These are phyloP conservation scores for Sebastes fasciatus DNA, from an alignment of 2,113 vertebrate species.

Conservation along the genomic window DNA sequence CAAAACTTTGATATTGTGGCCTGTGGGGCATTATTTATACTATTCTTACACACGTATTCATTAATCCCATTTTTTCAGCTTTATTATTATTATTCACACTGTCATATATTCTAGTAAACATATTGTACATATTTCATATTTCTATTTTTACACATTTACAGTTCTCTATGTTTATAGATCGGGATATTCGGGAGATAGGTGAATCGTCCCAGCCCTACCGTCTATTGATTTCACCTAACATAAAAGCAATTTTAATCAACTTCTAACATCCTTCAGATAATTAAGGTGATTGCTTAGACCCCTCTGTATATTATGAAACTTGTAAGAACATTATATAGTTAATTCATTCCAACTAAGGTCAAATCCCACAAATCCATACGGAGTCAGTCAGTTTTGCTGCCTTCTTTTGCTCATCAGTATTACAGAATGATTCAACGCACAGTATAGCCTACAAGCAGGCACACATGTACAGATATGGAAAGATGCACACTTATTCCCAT, in stretches of 20 bases:
- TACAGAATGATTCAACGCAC: background rate
- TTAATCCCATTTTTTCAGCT: too few species aligned
- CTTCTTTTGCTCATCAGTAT: background rate
- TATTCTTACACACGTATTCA: too few species aligned
- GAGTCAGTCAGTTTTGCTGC: background rate
- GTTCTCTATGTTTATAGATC: too few species aligned
- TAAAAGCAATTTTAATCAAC: background rate
- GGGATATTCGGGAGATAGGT: too few species aligned
- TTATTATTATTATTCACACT: too few species aligned
- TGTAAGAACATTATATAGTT: background rate
- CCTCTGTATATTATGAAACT: background rate
- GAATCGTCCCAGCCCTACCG: too few species aligned
- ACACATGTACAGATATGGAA: background rate
- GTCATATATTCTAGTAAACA: too few species aligned
- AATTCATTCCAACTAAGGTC: background rate
- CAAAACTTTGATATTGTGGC: background rate
- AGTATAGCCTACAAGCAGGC: background rate
- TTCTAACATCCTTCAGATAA: background rate
- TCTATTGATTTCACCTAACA: too few species aligned
- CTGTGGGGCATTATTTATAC: background rate
- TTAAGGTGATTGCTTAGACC: background rate
- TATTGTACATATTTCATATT: too few species aligned
- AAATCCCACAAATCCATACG: background rate
- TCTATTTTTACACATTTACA: too few species aligned
- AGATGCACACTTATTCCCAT: background rate